A percentile compares a stretch with the other conserved stretches of the same genome.
phyloP scores from a whole-genome alignment of 2,888 invertebrate genomes.

The Tachystola acroxantha region DNA sequence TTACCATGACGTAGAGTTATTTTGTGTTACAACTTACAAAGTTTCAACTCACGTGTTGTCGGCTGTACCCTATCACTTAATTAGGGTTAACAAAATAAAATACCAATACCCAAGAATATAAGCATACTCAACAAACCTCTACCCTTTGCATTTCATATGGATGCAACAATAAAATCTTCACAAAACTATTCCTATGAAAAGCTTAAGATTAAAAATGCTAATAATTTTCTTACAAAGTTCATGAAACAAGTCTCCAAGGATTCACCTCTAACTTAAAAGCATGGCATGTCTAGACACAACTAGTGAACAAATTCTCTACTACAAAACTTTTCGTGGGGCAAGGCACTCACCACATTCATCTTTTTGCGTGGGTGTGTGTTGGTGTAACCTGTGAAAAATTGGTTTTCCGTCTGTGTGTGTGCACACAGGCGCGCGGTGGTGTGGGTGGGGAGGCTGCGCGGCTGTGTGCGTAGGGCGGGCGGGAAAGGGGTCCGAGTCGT shows the following conservation, averaged over 20 bases:
- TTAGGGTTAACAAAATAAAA: too few relatives aligned
- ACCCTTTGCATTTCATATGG: too few relatives aligned
- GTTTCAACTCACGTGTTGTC: too few relatives aligned
- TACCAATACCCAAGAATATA: too few relatives aligned
- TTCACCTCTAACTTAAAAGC: slow-evolving; percentile 68
- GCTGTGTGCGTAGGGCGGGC: slow-evolving; percentile 43
- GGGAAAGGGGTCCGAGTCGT: slow-evolving; percentile 65
- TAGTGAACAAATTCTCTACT: slow-evolving; percentile 73
- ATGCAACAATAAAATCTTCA: too few relatives aligned
- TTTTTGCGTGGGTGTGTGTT: slow-evolving; percentile 45
- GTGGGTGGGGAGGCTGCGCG: slow-evolving; percentile 22
- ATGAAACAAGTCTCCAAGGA: slow-evolving; percentile 56
- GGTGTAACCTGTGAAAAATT: slow-evolving; percentile 71
- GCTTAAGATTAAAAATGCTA: background rate
- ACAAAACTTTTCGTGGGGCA: slow-evolving; percentile 73
- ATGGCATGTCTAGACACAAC: slow-evolving; percentile 74
- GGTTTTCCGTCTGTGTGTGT: slow-evolving; percentile 50
- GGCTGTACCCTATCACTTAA: too few relatives aligned
- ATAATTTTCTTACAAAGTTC: slow-evolving; percentile 26
- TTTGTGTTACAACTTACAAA: too few relatives aligned
- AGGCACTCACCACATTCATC: slow-evolving; percentile 64
- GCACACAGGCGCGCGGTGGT: slow-evolving; percentile 33
- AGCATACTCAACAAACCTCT: too few relatives aligned
- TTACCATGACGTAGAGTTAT: too few relatives aligned
- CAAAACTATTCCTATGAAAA: background rate